Evolutionary conservation across 2,888 invertebrate species (phyloP).

Genomic region (Standfussiana lucernea): DNA sequence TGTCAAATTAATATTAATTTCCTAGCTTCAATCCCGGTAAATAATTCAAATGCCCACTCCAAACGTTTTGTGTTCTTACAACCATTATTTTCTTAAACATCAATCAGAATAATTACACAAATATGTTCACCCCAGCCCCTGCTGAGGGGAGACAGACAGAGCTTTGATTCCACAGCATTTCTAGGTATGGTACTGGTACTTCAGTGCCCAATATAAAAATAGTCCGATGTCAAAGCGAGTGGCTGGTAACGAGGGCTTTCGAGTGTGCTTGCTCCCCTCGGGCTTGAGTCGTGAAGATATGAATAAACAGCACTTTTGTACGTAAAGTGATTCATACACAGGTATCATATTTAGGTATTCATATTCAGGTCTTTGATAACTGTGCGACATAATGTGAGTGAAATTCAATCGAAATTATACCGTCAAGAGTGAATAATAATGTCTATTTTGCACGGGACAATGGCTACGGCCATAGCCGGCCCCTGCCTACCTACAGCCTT

Average conservation of each 20-base stretch:
- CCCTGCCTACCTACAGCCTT: too few species aligned
- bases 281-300: slow-evolving; percentile 55
- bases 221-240: slow-evolving; percentile 66
- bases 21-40: not conserved
- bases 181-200: slow-evolving; percentile 46
- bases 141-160: slow-evolving; percentile 8
- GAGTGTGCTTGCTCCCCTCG: slow-evolving; percentile 57
- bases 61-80: slow-evolving; percentile 36
- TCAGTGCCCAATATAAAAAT: slow-evolving; percentile 56
- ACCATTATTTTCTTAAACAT: slow-evolving; percentile 62
- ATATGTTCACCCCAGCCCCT: slow-evolving; percentile 62
- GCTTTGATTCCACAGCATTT: slow-evolving; percentile 42
- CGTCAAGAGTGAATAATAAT: too few species aligned
- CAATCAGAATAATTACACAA: slow-evolving; percentile 67
- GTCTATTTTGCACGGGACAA: too few species aligned
- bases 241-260: slow-evolving; percentile 61
- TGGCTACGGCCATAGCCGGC: too few species aligned
- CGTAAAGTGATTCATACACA: slow-evolving; percentile 28
- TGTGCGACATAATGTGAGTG: not conserved
- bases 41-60: slow-evolving; percentile 6
- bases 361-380: slow-evolving; percentile 41
- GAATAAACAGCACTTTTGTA: slow-evolving; percentile 62
- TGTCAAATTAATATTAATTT: not conserved
- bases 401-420: not conserved
- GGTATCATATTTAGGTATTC: too few species aligned